Evolutionary conservation across 2,888 invertebrate species (phyloP).

Genomic region (Odontocerum albicorne): DNA sequence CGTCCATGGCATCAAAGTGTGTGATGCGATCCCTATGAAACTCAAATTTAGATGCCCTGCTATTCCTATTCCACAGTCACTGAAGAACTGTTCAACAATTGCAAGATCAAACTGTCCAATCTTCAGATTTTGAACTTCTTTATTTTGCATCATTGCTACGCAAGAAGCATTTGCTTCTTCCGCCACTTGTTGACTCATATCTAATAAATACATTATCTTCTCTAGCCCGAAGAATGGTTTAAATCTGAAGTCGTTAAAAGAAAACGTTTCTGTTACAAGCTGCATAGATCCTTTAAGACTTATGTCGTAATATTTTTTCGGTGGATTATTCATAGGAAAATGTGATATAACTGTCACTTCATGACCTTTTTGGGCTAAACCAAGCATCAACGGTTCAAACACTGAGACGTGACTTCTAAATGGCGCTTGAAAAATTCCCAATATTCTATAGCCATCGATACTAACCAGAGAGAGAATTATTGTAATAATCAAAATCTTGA

Average conservation of each 20-base stretch:
- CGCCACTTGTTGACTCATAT: neutral
- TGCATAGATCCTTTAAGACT: slow-evolving; percentile 45
- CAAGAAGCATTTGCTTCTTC: slow-evolving; percentile 9
- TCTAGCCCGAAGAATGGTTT: neutral
- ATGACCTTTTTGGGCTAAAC: slow-evolving; percentile 63
- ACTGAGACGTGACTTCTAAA: slow-evolving; percentile 72
- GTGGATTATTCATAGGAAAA: slow-evolving; percentile 55
- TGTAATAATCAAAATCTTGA: too few species aligned
- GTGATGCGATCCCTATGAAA: slow-evolving; percentile 56
- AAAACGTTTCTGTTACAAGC: slow-evolving; percentile 4
- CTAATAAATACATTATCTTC: slow-evolving; percentile 7
- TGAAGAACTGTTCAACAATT: slow-evolving; percentile 52
- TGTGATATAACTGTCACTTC: slow-evolving; percentile 66
- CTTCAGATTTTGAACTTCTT: slow-evolving; percentile 16
- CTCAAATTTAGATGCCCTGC: slow-evolving; percentile 49
- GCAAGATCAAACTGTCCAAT: slow-evolving; percentile 47
- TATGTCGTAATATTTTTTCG: slow-evolving; percentile 62
- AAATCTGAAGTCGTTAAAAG: slow-evolving; percentile 3
- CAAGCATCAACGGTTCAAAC: slow-evolving; percentile 60
- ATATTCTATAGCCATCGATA: slow-evolving; percentile 46
- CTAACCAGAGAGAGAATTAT: too few species aligned
- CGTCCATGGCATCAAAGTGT: slow-evolving; percentile 52
- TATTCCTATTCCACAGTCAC: slow-evolving; percentile 50
- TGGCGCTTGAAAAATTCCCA: slow-evolving; percentile 66
- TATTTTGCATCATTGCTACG: slow-evolving; percentile 15